A percentile compares a stretch with the other conserved stretches of the same genome.
These are phyloP conservation scores for Anoura caudifer DNA, from an alignment of 2,113 vertebrate genomes.

Conservation along the genomic window DNA sequence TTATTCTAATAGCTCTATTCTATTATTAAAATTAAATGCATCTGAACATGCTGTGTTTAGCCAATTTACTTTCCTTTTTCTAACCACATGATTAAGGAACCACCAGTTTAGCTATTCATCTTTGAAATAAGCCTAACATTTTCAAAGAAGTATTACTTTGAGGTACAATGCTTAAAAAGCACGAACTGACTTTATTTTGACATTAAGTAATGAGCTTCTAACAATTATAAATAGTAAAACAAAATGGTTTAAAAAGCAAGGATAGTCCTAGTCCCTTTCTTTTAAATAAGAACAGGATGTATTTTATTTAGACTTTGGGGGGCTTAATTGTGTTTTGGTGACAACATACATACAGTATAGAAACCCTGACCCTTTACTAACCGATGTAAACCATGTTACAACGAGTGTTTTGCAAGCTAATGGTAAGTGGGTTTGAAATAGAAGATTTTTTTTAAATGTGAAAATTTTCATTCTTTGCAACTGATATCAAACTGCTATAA, in stretches of 20 bases:
- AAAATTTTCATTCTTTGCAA: not conserved
- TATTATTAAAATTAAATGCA: conserved; percentile 41
- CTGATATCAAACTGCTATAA: not conserved
- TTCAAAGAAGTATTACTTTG: conserved; percentile 18
- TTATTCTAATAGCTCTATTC: not conserved
- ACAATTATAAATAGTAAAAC: conserved; percentile 30
- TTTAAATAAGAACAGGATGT: not conserved
- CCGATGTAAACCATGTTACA: not conserved
- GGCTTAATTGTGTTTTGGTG: conserved; percentile 26
- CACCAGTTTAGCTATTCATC: conserved; percentile 15
- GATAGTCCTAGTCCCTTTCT: not conserved
- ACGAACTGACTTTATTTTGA: conserved; percentile 40
- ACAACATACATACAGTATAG: not conserved
- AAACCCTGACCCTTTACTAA: conserved; percentile 15
- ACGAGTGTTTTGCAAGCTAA: not conserved
- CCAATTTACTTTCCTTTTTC: conserved; percentile 34
- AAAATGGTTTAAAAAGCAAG: conserved; percentile 28
- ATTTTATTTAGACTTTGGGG: not conserved
- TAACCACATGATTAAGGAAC: conserved; percentile 13
- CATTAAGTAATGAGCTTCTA: conserved; percentile 38
- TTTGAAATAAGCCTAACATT: conserved; percentile 28
- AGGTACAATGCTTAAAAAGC: not conserved
- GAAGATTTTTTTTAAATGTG: not conserved
- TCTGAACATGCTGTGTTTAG: not conserved
- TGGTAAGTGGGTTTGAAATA: not conserved